A percentile compares a stretch with the other conserved stretches of the same genome.
Evolutionary conservation across 2,113 vertebrate genomes (phyloP).

Genomic region (Mola mola): DNA sequence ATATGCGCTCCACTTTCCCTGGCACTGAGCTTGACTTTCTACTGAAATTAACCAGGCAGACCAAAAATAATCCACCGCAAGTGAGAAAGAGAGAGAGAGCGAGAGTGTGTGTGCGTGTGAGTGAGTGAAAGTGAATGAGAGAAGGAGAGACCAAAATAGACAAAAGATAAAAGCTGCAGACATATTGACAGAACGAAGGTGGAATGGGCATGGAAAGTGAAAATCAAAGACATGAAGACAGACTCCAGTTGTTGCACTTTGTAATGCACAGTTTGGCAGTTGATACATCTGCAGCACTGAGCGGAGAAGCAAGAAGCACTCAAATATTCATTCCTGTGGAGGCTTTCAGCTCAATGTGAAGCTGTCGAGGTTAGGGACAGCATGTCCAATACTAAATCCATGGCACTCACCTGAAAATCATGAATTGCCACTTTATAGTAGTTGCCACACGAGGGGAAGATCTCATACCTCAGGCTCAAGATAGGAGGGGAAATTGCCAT

Average conservation of each 20-base stretch:
- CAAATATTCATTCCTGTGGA: constrained; percentile 30
- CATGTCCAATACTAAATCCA: too few species aligned
- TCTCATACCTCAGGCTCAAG: background rate
- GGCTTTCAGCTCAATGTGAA: background rate
- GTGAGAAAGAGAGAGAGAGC: constrained; percentile 40
- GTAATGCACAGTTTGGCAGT: too few species aligned
- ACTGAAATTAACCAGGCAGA: constrained; percentile 75
- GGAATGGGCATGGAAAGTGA: background rate
- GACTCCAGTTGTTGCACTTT: constrained; percentile 5
- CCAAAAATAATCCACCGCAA: constrained; percentile 75
- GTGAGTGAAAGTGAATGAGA: constrained; percentile 18
- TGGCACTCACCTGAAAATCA: too few species aligned
- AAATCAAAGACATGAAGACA: constrained; percentile 18
- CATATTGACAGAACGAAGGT: constrained; percentile 8
- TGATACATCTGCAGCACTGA: constrained; percentile 17
- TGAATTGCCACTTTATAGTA: too few species aligned
- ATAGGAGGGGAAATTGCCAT: background rate
- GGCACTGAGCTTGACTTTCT: constrained; percentile 72
- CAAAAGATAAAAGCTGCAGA: too few species aligned
- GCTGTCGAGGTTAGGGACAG: too few species aligned
- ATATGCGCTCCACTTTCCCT: constrained; percentile 70
- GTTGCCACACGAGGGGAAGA: background rate
- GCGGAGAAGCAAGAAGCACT: constrained; percentile 16
- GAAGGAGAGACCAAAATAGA: background rate
- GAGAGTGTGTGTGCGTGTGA: constrained; percentile 7